These are phyloP conservation scores for Marasmarcha lunaedactyla DNA, from an alignment of 2,888 invertebrate genomes.

Conservation along the genomic window DNA sequence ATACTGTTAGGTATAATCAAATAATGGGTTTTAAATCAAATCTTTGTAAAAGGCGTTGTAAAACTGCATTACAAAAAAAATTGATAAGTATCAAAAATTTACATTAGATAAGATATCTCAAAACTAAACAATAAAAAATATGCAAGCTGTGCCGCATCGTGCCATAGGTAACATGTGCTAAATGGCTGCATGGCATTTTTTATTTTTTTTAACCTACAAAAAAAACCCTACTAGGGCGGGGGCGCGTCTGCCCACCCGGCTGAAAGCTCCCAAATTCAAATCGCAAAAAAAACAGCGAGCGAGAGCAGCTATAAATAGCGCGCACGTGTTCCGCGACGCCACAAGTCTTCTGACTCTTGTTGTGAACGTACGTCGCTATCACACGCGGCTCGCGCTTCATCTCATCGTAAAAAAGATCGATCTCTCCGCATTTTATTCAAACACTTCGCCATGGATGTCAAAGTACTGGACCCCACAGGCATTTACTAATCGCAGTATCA, in stretches of 20 bases:
- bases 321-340: slow-evolving; percentile 48
- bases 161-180: slow-evolving; percentile 15
- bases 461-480: slow-evolving; percentile 62
- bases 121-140: not conserved
- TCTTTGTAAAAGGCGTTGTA: no score
- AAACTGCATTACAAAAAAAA: no score
- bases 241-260: slow-evolving; percentile 52
- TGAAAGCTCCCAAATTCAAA: slow-evolving; percentile 65
- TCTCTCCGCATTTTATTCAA: slow-evolving; percentile 29
- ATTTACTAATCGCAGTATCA: slow-evolving; percentile 36
- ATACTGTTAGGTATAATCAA: no score
- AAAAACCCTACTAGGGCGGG: slow-evolving; percentile 46
- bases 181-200: slow-evolving; percentile 38
- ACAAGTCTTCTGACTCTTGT: slow-evolving; percentile 46
- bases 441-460: slow-evolving; percentile 44
- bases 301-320: slow-evolving; percentile 51
- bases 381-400: slow-evolving; percentile 28
- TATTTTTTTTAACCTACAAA: slow-evolving; percentile 25
- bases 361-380: slow-evolving; percentile 36
- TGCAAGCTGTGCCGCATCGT: not conserved
- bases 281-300: slow-evolving; percentile 60
- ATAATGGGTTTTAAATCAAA: no score
- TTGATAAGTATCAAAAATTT: no score
- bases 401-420: slow-evolving; percentile 61
- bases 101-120: no score